phyloP scores from a whole-genome alignment of 1,140 invertebrate genomes.

The Coelopa frigida region DNA sequence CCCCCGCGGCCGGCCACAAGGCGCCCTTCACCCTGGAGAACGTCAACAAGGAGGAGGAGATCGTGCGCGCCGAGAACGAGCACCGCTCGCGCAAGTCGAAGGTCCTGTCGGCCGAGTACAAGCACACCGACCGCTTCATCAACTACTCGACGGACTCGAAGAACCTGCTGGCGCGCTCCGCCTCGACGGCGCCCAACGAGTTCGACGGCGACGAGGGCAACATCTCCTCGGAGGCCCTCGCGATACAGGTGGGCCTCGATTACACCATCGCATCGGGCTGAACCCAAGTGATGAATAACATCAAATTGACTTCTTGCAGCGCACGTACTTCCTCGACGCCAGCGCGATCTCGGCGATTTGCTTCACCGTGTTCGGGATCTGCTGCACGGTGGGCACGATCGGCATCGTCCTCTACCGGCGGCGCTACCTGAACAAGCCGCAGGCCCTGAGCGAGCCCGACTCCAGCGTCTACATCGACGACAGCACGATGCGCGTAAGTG shows the following conservation, averaged over 20 bases:
- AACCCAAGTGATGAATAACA: too few relatives aligned
- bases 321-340: constrained; percentile 51
- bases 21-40: constrained; percentile 38
- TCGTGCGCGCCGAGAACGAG: constrained; percentile 31
- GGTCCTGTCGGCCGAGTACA: constrained; percentile 36
- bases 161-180: constrained; percentile 33
- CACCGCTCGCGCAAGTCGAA: constrained; percentile 40
- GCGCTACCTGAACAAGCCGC: constrained; percentile 69
- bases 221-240: constrained; percentile 39
- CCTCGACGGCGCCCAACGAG: constrained; percentile 26
- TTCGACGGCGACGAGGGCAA: constrained; percentile 26
- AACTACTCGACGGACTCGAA: constrained; percentile 41
- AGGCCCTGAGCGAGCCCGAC: constrained; percentile 75
- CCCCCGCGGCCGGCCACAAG: constrained; percentile 2
- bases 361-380: constrained; percentile 57
- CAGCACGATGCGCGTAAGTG: constrained; percentile 73
- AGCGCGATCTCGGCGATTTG: constrained; percentile 66
- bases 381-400: constrained; percentile 59
- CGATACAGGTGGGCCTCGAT: constrained; percentile 30
- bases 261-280: too few relatives aligned
- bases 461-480: constrained; percentile 84
- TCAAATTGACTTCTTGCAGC: constrained; percentile 16
- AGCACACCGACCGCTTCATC: constrained; percentile 40
- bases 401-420: constrained; percentile 68
- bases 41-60: constrained; percentile 36